Base-by-base conservation (phyloP, 2,113 vertebrate species). In the Leptocoma aspasia region DNA sequence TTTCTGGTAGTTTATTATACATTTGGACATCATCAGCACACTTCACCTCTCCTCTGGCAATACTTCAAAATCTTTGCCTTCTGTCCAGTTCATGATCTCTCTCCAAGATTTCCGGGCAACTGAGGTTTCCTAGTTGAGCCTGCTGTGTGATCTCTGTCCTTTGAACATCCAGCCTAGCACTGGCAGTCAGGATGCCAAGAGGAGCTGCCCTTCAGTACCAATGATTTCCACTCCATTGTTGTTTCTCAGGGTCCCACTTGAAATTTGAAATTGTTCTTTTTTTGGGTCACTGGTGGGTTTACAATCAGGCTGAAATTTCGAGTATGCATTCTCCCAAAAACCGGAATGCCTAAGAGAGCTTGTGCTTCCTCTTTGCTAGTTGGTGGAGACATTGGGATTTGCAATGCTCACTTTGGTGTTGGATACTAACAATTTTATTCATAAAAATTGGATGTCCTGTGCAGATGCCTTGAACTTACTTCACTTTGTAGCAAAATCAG, bases 351-450 rank as follows among this genome's bases (percentile, higher is more conserved):
- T 59, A 23, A 65, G 27, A 44, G 15, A 44, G 6, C 10, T 59
- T 52, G 31, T 44, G 15, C 7, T 23, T 81, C 27, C 22, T 59
- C 23, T 52, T n/a, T 20, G 10, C 15, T 44, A 33, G 6, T 11
- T 89, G 33, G 52, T 81, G 33, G 30, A 89, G 44, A 37, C 5
- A 4, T 24, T 5, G 4, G 26, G 22, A 72, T 57, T 41, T 72
- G 20, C 0, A 0, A 37, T 19, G 18, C 33, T 72, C 35, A 23
- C 15, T 17, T 57, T 33, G 8, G 30, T 41, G 42, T 5, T 49
- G 60, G 24, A 30, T 56, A 30, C 19, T 20, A 85, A 35, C 9
- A 33, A 56, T 26, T 72, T 27, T 35, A 50, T 57, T 44, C 7
- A 28, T 28, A 65, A 44, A 73, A 65, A 28, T 22, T 28, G 3